Evolutionary conservation across 2,797 vertebrate genomes (phyloP).

Genomic region (Darevskia nairensis): DNA sequence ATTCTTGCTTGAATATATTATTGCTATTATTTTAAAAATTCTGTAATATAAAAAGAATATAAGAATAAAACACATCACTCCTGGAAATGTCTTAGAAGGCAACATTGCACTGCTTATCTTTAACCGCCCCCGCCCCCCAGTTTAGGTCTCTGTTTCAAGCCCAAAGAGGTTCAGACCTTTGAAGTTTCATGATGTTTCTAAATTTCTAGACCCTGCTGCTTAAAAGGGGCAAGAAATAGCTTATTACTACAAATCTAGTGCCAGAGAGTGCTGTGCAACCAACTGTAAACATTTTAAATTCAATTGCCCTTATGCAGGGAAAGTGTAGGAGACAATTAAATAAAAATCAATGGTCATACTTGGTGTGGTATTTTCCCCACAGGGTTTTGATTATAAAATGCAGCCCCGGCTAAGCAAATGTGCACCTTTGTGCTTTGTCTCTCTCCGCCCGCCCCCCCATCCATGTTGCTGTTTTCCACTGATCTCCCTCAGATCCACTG

Average conservation of each 20-base stretch:
- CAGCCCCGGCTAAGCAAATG: constrained; percentile 44
- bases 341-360: constrained; percentile 62
- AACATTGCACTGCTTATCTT: background rate
- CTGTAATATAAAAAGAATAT: background rate
- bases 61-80: background rate
- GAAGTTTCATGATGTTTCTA: constrained; percentile 38
- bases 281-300: constrained; percentile 63
- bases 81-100: background rate
- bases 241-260: constrained; percentile 49
- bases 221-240: constrained; percentile 40
- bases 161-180: constrained; percentile 4
- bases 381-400: constrained; percentile 50
- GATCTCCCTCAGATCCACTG: background rate
- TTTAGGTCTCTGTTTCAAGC: constrained; percentile 40
- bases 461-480: constrained; percentile 21
- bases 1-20: background rate
- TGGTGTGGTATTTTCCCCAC: constrained; percentile 41
- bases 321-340: constrained; percentile 58
- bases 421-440: constrained; percentile 24
- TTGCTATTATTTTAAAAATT: background rate
- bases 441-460: background rate
- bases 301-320: constrained; percentile 32
- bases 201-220: constrained; percentile 41
- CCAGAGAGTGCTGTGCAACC: constrained; percentile 44
- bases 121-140: background rate